Evolutionary conservation across 2,797 vertebrate species (phyloP).

Genomic region (Neosilurus hyrtlii): DNA sequence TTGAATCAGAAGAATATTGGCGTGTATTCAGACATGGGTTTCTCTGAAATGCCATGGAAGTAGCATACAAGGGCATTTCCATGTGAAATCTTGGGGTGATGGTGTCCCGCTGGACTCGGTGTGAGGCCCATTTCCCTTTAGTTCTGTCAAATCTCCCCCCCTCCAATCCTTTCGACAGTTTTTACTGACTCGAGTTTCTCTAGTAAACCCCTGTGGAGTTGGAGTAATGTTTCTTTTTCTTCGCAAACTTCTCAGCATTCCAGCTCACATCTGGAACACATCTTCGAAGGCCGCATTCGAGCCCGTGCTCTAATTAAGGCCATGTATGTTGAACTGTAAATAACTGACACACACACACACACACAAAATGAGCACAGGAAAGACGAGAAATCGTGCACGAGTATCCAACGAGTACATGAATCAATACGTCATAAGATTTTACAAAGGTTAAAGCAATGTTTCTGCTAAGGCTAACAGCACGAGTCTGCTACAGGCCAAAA

Average conservation of each 20-base stretch:
- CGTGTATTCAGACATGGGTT: not conserved
- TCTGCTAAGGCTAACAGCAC: conserved; percentile 14
- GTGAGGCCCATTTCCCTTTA: conserved; percentile 36
- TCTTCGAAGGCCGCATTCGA: conserved; percentile 53
- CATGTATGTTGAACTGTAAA: conserved; percentile 58
- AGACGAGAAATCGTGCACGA: not conserved
- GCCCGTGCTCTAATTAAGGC: conserved; percentile 59
- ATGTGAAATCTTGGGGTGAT: conserved; percentile 30
- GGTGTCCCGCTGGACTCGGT: conserved; percentile 29
- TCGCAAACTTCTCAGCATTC: conserved; percentile 57
- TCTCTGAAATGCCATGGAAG: not conserved
- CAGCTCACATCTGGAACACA: conserved; percentile 64
- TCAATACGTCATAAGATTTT: conserved; percentile 3
- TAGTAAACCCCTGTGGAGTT: conserved; percentile 50
- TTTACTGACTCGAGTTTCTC: conserved; percentile 55
- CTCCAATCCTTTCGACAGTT: conserved; percentile 39
- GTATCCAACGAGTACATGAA: not conserved
- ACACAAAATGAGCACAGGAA: not conserved
- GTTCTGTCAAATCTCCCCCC: conserved; percentile 30
- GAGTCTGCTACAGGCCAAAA: not conserved
- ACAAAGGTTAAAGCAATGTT: conserved; percentile 6
- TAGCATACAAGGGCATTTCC: conserved; percentile 17
- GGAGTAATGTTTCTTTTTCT: conserved; percentile 56
- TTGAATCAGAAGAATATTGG: not conserved
- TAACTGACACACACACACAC: conserved; percentile 45